Percentiles rank a stretch among this genome's conserved stretches.
Conservation (phyloP, 2,888 invertebrate genomes). For the Trichacis sp. region DNA sequence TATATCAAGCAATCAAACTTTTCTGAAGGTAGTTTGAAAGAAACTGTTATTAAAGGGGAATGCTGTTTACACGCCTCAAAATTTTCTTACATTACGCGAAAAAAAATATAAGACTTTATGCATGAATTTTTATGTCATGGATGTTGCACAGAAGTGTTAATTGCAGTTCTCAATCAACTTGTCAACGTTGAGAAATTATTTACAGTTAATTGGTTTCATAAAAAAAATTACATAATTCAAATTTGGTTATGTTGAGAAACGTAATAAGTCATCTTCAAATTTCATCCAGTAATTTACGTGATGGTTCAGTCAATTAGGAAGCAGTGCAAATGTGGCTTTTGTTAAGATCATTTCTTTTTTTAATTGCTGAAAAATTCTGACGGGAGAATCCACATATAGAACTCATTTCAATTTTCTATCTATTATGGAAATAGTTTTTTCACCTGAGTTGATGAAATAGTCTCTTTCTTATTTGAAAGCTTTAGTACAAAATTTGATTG, state of each 20-base stretch:
- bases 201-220: slow-evolving; percentile 24
- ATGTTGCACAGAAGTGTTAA: slow-evolving; percentile 29
- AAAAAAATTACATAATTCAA: slow-evolving; percentile 22
- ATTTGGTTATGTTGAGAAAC: slow-evolving; percentile 25
- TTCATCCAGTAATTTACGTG: slow-evolving; percentile 22
- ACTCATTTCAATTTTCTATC: slow-evolving; percentile 16
- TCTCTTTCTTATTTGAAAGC: too few relatives aligned
- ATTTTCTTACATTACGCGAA: slow-evolving; percentile 20
- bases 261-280: slow-evolving; percentile 38
- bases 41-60: slow-evolving; percentile 6
- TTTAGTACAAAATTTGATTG: too few relatives aligned
- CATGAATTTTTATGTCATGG: slow-evolving; percentile 34
- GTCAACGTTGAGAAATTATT: slow-evolving; percentile 15
- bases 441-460: too few relatives aligned
- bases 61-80: slow-evolving; percentile 13
- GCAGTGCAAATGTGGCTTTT: slow-evolving; percentile 37
- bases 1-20: too few relatives aligned
- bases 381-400: slow-evolving; percentile 20
- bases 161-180: slow-evolving; percentile 24
- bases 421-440: slow-evolving; percentile 27
- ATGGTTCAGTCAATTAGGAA: slow-evolving; percentile 29
- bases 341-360: slow-evolving; percentile 28
- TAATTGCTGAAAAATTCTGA: slow-evolving; percentile 25
- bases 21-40: neutral
- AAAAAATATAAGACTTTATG: slow-evolving; percentile 29